phyloP scores from a whole-genome alignment of 1,140 invertebrate species.

The Leptinotarsa undecemlineata region DNA sequence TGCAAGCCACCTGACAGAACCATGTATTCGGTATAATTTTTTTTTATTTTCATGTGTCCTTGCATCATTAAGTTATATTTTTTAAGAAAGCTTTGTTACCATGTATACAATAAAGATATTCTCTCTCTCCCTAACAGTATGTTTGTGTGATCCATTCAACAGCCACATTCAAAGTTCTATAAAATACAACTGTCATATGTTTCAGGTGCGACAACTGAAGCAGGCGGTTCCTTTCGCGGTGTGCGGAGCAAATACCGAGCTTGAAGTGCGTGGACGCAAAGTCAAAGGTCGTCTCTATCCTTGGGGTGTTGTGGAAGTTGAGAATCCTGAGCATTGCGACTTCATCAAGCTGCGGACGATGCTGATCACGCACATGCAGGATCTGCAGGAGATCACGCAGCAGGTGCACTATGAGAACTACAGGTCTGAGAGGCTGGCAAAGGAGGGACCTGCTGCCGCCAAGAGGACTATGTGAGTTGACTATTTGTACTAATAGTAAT shows the following conservation, averaged over 20 bases:
- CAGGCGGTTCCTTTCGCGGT: constrained; percentile 97
- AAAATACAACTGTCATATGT: neutral
- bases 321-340: constrained; percentile 98
- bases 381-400: constrained; percentile 92
- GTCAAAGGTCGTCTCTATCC: constrained; percentile 93
- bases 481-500: neutral
- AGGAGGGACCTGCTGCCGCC: constrained; percentile 74
- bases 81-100: too few species aligned
- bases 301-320: constrained; percentile 99
- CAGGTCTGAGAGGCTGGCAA: constrained; percentile 81
- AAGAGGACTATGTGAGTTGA: constrained; percentile 68
- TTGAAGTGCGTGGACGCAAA: constrained; percentile 88
- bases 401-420: constrained; percentile 98
- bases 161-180: too few species aligned
- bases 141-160: too few species aligned
- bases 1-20: too few species aligned
- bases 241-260: constrained; percentile 91
- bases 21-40: too few species aligned
- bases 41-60: too few species aligned
- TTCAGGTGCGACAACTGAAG: constrained; percentile 82
- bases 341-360: constrained; percentile 97
- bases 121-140: too few species aligned
- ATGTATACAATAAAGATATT: too few species aligned
- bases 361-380: constrained; percentile 97
- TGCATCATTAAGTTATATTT: too few species aligned